phyloP scores from a whole-genome alignment of 2,797 vertebrate species.

The Esox lucius region DNA sequence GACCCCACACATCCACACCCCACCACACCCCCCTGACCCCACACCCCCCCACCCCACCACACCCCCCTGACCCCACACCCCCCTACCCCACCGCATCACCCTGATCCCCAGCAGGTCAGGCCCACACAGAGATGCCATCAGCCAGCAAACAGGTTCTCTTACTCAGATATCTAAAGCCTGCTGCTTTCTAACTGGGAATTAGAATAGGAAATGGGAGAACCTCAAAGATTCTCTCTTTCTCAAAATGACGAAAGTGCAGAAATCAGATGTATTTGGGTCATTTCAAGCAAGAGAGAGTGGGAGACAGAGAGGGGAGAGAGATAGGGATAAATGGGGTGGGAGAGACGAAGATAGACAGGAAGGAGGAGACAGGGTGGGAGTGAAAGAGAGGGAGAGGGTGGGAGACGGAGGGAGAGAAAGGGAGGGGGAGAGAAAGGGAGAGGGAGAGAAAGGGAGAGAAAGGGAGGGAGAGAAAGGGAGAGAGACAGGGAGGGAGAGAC shows the following conservation, averaged over 20 bases:
- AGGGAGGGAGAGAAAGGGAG: fast-evolving
- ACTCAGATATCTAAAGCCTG: background rate
- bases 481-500: background rate
- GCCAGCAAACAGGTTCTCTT: background rate
- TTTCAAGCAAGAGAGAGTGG: background rate
- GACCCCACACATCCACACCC: no score
- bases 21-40: no score
- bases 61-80: no score
- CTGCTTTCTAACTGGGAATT: background rate
- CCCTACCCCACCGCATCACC: no score
- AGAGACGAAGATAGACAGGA: no score
- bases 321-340: no score
- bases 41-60: no score
- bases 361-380: no score
- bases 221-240: background rate
- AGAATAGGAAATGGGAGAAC: background rate
- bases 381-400: no score
- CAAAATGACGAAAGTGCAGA: background rate
- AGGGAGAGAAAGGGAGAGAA: background rate
- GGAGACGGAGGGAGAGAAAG: no score
- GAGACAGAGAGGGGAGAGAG: no score
- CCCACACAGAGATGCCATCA: background rate
- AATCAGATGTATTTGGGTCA: background rate
- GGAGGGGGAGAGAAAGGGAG: background rate
- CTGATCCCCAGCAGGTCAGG: background rate